Conservation (phyloP, 2,113 vertebrate genomes). For the Rhea americana region DNA sequence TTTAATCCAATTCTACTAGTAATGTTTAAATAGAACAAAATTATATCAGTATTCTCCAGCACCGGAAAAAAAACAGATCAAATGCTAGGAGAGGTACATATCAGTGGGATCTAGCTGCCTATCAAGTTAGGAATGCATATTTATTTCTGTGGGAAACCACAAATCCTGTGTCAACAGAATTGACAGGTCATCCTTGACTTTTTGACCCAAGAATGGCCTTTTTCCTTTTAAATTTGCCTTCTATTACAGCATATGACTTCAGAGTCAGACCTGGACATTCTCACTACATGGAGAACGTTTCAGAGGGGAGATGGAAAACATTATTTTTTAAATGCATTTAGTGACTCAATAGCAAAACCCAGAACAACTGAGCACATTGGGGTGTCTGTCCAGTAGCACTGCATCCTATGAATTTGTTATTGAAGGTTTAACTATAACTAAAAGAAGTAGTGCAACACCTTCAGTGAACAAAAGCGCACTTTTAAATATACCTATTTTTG, state of each 20-base stretch:
- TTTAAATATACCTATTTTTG: not conserved
- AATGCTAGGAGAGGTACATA: not conserved
- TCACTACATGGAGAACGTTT: conserved; percentile 60
- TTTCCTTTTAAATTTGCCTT: conserved; percentile 17
- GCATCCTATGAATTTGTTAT: not conserved
- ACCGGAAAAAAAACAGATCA: not conserved
- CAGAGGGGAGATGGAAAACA: conserved; percentile 42
- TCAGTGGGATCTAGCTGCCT: not conserved
- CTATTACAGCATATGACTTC: not conserved
- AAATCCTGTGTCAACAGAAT: conserved; percentile 36
- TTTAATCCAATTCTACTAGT: not conserved
- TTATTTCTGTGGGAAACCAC: conserved; percentile 36
- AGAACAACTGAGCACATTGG: not conserved
- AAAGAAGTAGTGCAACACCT: not conserved
- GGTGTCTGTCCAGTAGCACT: not conserved
- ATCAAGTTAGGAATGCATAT: not conserved
- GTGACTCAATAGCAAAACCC: not conserved
- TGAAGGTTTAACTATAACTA: conserved; percentile 19
- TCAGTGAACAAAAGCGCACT: not conserved
- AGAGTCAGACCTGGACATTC: not conserved
- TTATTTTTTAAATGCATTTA: conserved; percentile 48
- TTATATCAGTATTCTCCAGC: not conserved
- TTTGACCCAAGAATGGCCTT: not conserved
- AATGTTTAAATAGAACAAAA: not conserved
- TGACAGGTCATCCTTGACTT: conserved; percentile 34